phyloP scores from a whole-genome alignment of 2,888 invertebrate genomes.

The Anthophora plumipes region DNA sequence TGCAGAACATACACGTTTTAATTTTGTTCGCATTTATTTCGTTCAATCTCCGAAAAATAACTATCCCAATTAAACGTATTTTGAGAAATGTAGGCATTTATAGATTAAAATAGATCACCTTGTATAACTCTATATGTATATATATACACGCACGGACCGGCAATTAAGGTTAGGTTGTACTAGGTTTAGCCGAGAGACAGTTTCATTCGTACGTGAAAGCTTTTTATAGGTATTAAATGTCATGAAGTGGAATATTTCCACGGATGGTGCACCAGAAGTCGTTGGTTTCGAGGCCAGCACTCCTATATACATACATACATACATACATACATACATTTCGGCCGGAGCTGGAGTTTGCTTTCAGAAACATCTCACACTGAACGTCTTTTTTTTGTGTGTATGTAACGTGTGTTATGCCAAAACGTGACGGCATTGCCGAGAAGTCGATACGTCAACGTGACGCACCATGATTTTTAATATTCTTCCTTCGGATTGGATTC shows the following conservation, averaged over 20 bases:
- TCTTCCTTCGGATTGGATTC: slow-evolving; percentile 43
- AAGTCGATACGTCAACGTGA: slow-evolving; percentile 68
- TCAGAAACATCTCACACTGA: slow-evolving; percentile 6
- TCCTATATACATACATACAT: neutral
- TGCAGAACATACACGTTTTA: too few relatives aligned
- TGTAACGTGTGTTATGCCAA: slow-evolving; percentile 26
- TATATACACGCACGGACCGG: too few relatives aligned
- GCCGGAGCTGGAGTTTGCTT: neutral
- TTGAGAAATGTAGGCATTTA: neutral
- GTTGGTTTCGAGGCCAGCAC: neutral
- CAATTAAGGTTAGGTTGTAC: too few relatives aligned
- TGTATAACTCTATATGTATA: too few relatives aligned
- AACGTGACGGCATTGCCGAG: slow-evolving; percentile 55
- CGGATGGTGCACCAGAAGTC: neutral
- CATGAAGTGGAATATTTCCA: neutral
- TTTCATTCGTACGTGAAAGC: slow-evolving; percentile 20
- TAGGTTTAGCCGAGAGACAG: neutral
- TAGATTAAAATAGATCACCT: slow-evolving; percentile 19
- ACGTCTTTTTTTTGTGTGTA: slow-evolving; percentile 27
- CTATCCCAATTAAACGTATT: too few relatives aligned
- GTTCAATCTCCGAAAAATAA: too few relatives aligned
- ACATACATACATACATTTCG: neutral
- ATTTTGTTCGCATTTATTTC: too few relatives aligned
- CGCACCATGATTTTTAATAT: slow-evolving; percentile 66
- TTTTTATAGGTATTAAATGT: slow-evolving; percentile 42